These are phyloP conservation scores for Endotricha flammealis DNA, from an alignment of 2,888 invertebrate species.

Conservation along the genomic window DNA sequence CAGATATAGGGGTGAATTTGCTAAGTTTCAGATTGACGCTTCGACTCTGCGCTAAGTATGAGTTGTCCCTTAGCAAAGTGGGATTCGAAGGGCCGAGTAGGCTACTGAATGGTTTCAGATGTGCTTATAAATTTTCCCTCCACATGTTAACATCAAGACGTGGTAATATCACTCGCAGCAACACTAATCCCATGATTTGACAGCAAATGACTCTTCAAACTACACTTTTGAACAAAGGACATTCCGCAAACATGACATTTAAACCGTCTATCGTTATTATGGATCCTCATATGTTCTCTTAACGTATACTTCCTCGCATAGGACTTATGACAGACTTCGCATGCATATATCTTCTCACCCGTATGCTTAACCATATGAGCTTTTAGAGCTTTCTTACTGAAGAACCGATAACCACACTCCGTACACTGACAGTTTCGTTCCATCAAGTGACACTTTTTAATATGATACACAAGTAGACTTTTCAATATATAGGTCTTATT, in stretches of 20 bases:
- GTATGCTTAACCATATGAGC: constrained; percentile 72
- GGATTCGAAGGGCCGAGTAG: too few relatives aligned
- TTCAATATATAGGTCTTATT: constrained; percentile 50
- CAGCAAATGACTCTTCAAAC: constrained; percentile 56
- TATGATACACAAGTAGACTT: constrained; percentile 58
- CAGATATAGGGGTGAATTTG: too few relatives aligned
- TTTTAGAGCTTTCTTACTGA: constrained; percentile 72
- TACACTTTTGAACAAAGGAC: constrained; percentile 63
- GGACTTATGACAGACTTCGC: constrained; percentile 54
- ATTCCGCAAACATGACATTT: constrained; percentile 50
- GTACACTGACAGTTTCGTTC: constrained; percentile 66
- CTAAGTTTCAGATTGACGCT: too few relatives aligned
- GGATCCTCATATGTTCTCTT: constrained; percentile 64
- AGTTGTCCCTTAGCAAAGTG: too few relatives aligned
- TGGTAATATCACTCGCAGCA: constrained; percentile 47
- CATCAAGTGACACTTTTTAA: constrained; percentile 68
- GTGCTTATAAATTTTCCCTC: too few relatives aligned
- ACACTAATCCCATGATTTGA: constrained; percentile 60
- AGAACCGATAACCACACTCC: constrained; percentile 70
- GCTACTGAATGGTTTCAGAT: too few relatives aligned
- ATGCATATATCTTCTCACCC: constrained; percentile 51
- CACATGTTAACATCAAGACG: too few relatives aligned
- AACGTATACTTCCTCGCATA: constrained; percentile 59
- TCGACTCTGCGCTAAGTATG: too few relatives aligned
- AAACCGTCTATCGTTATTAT: constrained; percentile 59